phyloP scores from a whole-genome alignment of 37 sponge, comb jelly and placozoan species.

The Chondrosia reniformis region DNA sequence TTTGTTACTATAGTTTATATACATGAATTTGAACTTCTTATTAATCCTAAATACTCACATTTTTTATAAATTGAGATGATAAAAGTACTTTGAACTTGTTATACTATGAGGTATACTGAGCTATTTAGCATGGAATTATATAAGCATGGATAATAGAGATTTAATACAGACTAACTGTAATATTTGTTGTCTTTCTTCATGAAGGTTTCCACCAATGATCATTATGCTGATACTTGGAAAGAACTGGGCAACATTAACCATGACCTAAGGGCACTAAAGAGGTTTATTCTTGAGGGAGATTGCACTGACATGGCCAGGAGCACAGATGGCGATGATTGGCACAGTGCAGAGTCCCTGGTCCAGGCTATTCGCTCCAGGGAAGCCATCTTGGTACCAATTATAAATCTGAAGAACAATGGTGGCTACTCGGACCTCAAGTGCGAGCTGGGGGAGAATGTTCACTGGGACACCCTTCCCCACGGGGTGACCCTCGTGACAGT shows the following conservation, averaged over 20 bases:
- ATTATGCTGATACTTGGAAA: constrained; percentile 53
- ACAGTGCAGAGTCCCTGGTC: constrained; percentile 30
- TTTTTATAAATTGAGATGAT: too few relatives aligned
- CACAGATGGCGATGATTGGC: constrained; percentile 20
- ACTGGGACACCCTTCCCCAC: constrained; percentile 45
- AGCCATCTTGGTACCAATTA: constrained; percentile 55
- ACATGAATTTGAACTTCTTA: too few relatives aligned
- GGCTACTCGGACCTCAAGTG: constrained; percentile 49
- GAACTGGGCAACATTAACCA: constrained; percentile 55
- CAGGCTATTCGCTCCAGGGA: constrained; percentile 51
- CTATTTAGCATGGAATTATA: too few relatives aligned
- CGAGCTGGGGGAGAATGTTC: constrained; percentile 40
- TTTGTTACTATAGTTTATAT: not conserved
- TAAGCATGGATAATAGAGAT: too few relatives aligned
- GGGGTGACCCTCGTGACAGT: constrained; percentile 23
- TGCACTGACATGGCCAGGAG: constrained; percentile 62
- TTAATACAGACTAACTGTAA: too few relatives aligned
- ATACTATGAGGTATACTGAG: too few relatives aligned
- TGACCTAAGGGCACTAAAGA: constrained; percentile 48
- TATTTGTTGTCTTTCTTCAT: not conserved
- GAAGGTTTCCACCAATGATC: constrained; percentile 34
- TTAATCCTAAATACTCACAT: too few relatives aligned
- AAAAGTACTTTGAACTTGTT: too few relatives aligned
- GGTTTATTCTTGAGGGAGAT: constrained; percentile 53
- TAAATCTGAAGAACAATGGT: constrained; percentile 48